Evolutionary conservation across 2,113 vertebrate genomes (phyloP).

Genomic region (Octodon degus): DNA sequence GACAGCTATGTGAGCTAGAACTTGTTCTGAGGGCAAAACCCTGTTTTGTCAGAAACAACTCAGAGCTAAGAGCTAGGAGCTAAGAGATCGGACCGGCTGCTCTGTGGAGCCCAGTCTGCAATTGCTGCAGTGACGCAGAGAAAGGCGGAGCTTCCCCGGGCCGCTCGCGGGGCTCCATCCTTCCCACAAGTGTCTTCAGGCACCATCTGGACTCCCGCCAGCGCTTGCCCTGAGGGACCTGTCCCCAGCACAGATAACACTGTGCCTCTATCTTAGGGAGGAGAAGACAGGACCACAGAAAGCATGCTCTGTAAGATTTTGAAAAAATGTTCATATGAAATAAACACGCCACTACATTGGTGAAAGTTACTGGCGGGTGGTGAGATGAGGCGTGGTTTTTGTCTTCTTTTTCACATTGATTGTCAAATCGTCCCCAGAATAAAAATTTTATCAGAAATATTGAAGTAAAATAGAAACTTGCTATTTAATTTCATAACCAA

Average conservation of each 20-base stretch:
- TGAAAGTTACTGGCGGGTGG: neutral
- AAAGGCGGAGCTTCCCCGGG: neutral
- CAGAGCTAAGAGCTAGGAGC: conserved; percentile 7
- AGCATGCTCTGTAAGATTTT: neutral
- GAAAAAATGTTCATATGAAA: neutral
- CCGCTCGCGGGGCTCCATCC: too few relatives aligned
- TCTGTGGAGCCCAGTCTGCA: neutral
- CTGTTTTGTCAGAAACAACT: neutral
- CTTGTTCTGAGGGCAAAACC: neutral
- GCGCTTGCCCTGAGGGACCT: neutral
- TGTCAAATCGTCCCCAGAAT: neutral
- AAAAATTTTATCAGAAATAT: conserved; percentile 1
- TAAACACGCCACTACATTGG: neutral
- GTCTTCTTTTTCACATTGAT: neutral
- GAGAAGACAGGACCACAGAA: neutral
- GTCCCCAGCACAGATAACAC: neutral
- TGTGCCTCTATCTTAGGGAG: neutral
- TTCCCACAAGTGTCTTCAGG: neutral
- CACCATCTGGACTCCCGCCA: too few relatives aligned
- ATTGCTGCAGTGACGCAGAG: neutral
- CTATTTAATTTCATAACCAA: neutral
- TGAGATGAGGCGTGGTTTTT: neutral
- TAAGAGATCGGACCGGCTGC: neutral
- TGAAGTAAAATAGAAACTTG: neutral
- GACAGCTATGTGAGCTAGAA: neutral